A percentile compares a stretch with the other conserved stretches of the same genome.
Conservation (phyloP, 1,140 invertebrate species). For the Gryon sp. region DNA sequence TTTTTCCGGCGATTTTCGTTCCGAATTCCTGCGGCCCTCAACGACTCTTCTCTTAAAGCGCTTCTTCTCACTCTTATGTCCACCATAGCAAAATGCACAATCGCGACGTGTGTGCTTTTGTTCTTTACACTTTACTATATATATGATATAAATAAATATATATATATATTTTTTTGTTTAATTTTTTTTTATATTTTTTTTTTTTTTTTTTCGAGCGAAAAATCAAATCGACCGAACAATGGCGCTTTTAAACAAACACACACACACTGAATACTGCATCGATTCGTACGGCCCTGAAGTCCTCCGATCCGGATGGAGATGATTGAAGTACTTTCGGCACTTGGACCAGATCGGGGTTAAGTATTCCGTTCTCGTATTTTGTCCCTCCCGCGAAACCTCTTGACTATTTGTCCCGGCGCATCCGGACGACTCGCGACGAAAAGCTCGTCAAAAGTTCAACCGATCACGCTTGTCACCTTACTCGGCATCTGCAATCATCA, state of each 20-base stretch:
- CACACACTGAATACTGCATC: no score
- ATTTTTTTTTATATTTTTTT: no score
- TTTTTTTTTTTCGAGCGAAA: not conserved
- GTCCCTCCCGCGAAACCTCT: constrained; percentile 39
- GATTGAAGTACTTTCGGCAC: constrained; percentile 61
- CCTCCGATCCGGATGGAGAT: constrained; percentile 29
- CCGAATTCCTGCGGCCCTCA: constrained; percentile 23
- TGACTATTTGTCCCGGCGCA: constrained; percentile 3
- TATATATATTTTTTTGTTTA: no score
- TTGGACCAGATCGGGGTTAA: constrained; percentile 62
- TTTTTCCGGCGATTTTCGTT: constrained; percentile 51
- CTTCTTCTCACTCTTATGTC: constrained; percentile 30
- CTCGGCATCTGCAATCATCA: constrained; percentile 42
- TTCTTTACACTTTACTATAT: no score
- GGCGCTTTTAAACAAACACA: no score
- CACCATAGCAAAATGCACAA: constrained; percentile 52
- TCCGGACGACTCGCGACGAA: constrained; percentile 11
- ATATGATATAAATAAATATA: no score
- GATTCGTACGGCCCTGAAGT: constrained; percentile 25
- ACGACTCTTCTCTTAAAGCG: constrained; percentile 18
- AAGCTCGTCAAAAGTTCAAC: constrained; percentile 22
- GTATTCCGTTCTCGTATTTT: constrained; percentile 42
- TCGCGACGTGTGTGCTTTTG: not conserved
- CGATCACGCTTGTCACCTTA: constrained; percentile 25
- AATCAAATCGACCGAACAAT: constrained; percentile 4